These are phyloP conservation scores for Lithophane semibrunnea DNA, from an alignment of 2,888 invertebrate genomes.

Conservation along the genomic window DNA sequence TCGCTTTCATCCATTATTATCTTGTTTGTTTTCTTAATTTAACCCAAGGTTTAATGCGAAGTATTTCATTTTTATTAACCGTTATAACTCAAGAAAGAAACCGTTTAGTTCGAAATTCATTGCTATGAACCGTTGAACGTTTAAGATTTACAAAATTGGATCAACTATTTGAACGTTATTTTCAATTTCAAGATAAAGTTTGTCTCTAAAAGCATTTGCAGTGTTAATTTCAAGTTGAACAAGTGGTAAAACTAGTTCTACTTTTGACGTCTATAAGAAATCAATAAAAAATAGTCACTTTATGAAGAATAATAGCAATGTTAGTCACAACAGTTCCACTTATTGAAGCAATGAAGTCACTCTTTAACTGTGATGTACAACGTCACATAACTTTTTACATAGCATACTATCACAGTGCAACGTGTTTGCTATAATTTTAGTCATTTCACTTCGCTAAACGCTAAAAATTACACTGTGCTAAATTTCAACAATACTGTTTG, in stretches of 20 bases:
- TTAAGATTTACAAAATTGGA: background rate
- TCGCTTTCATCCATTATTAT: conserved; percentile 22
- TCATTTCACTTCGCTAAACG: conserved; percentile 70
- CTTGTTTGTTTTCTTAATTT: conserved; percentile 45
- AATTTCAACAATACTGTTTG: conserved; percentile 52
- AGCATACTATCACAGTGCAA: conserved; percentile 69
- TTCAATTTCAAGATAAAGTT: background rate
- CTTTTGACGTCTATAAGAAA: conserved; percentile 8
- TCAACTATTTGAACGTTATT: background rate
- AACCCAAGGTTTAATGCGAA: conserved; percentile 20
- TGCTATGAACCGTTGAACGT: background rate
- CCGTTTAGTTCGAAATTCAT: conserved; percentile 22
- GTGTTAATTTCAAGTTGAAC: conserved; percentile 2
- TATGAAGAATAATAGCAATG: background rate
- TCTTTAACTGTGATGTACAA: conserved; percentile 44
- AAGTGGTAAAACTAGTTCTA: conserved; percentile 1
- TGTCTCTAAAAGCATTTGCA: background rate
- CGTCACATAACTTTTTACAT: conserved; percentile 57
- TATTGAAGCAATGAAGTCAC: conserved; percentile 62
- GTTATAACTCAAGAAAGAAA: conserved; percentile 22
- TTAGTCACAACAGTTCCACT: conserved; percentile 30
- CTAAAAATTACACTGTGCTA: conserved; percentile 62
- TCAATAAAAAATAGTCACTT: background rate
- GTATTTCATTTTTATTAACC: conserved; percentile 48
- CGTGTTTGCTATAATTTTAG: conserved; percentile 70